Evolutionary conservation across 2,888 invertebrate genomes (phyloP), one percentile per base, ranked within the genome.

Genomic region (Aplocera efformata): DNA sequence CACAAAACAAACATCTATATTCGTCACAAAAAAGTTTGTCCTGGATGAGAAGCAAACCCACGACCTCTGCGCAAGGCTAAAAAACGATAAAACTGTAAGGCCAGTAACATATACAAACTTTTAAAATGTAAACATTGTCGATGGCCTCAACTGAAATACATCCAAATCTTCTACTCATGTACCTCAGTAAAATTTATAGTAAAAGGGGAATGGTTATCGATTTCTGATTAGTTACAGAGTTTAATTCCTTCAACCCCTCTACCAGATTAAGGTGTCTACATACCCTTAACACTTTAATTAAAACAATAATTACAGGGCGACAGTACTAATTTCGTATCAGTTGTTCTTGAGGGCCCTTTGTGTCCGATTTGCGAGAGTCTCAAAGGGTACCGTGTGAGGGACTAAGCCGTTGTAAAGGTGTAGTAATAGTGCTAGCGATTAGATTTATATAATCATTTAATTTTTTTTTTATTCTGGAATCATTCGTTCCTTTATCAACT

Each of bases 291-390:
- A 47, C 48, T 46, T 27, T 52, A 48, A 55, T 55, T 55, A 55
- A 55, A 55, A 52, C 50, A 48, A 52, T 55, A 48, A 55, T 52
- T 52, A 52, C 46, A 58, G 64, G 63, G 40, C 45, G 65, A 61
- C 68, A 61, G 60, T 56, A 68, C 71, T 69, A 72, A 79, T 79
- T 73, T 72, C 60, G 66, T 71, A 68, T 73, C 68, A 72, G 63
- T 75, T 72, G 72, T 72, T 70, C 68, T 63, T 73, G 70, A 75
- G 69, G 63, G 67, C 44, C 63, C 74, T 79, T 76, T 79, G 76
- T 70, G 57, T 63, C 54, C 54, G 64, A 58, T 58, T 50, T 65
- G 58, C 63, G 65, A 70, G 71, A 66, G 67, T 63, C 67, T 72
- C 79, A 77, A 80, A 79, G 78, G 64, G 57, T 61, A 44, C 51